These are phyloP conservation scores for Chironomus tentans DNA, from an alignment of 2,888 invertebrate species.

Conservation along the genomic window DNA sequence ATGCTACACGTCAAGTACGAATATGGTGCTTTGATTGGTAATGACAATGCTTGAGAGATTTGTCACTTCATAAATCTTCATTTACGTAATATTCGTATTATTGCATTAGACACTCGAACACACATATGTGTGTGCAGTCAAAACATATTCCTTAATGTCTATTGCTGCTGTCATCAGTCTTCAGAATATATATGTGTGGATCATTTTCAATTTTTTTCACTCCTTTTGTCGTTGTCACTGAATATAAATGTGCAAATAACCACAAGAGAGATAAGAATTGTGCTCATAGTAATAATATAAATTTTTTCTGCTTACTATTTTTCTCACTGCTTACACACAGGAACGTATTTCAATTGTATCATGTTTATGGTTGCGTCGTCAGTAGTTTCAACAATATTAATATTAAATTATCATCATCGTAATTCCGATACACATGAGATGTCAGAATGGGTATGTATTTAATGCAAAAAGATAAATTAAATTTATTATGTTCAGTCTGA, in stretches of 20 bases:
- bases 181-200: not conserved
- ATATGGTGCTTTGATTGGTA: not conserved
- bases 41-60: not conserved
- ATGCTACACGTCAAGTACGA: not conserved
- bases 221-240: too few relatives aligned
- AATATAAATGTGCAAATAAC: not conserved
- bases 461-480: too few relatives aligned
- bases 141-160: not conserved
- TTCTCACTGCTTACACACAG: slow-evolving; percentile 48
- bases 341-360: slow-evolving; percentile 98
- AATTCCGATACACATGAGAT: slow-evolving; percentile 95
- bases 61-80: not conserved
- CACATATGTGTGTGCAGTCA: not conserved
- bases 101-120: not conserved
- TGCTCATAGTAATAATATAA: not conserved
- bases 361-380: slow-evolving; percentile 99
- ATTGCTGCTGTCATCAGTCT: not conserved
- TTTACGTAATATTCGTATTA: not conserved
- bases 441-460: slow-evolving; percentile 85
- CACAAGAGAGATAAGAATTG: not conserved
- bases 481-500: too few relatives aligned
- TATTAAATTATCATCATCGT: slow-evolving; percentile 95
- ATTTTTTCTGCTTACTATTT: slow-evolving; percentile 29
- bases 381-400: slow-evolving; percentile 94
- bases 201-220: slow-evolving; percentile 52